phyloP scores from a whole-genome alignment of 1,140 invertebrate species.

The Cydia amplana region DNA sequence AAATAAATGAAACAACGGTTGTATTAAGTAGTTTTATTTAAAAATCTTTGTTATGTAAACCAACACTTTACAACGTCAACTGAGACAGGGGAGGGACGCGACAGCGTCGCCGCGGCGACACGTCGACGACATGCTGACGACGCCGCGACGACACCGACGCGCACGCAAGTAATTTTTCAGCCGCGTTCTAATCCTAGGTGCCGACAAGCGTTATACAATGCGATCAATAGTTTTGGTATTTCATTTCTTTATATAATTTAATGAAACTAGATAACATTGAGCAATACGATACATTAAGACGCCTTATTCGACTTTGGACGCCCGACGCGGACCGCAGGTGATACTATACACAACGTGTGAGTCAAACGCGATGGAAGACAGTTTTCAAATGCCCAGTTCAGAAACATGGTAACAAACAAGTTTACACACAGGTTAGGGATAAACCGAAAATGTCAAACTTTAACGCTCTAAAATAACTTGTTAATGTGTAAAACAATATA shows the following conservation, averaged over 20 bases:
- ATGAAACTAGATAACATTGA: conserved; percentile 59
- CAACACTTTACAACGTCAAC: conserved; percentile 75
- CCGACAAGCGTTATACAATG: conserved; percentile 38
- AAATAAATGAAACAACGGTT: conserved; percentile 67
- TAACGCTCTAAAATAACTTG: conserved; percentile 37
- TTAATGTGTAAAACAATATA: conserved; percentile 36
- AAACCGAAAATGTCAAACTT: conserved; percentile 37
- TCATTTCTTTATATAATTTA: conserved; percentile 38
- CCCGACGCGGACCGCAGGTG: not conserved
- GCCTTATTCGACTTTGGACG: conserved; percentile 2
- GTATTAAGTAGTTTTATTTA: conserved; percentile 78
- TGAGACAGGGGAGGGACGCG: conserved; percentile 50
- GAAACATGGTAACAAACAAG: conserved; percentile 44
- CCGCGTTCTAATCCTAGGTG: not conserved
- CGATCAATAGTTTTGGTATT: conserved; percentile 47
- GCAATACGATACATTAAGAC: conserved; percentile 42
- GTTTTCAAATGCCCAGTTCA: conserved; percentile 43
- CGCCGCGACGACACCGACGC: not conserved
- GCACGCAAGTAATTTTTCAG: conserved; percentile 4
- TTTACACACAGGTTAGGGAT: conserved; percentile 35
- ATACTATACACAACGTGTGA: conserved; percentile 45
- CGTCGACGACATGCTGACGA: conserved; percentile 4
- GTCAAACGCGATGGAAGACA: conserved; percentile 41
- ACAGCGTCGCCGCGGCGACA: conserved; percentile 44
- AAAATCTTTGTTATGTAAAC: conserved; percentile 79